Conservation (phyloP, 2,888 invertebrate species). For the Dichetophora obliterata region DNA sequence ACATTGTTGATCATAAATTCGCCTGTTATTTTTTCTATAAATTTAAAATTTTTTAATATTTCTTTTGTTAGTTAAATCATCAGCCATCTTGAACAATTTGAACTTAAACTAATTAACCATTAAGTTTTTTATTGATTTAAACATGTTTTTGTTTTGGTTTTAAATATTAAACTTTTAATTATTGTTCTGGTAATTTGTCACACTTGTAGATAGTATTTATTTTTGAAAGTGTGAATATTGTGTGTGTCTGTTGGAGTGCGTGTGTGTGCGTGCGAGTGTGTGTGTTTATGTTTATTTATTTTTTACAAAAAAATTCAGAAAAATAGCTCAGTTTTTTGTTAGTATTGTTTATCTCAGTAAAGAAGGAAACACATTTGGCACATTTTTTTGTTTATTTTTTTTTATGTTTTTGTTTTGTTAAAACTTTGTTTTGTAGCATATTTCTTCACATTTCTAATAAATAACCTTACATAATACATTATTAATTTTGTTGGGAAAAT, state of each 20-base stretch:
- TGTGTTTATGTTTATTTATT: not conserved
- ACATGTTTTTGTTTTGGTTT: not conserved
- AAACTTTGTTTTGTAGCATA: not conserved
- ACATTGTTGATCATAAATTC: conserved; percentile 1
- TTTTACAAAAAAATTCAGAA: conserved; percentile 12
- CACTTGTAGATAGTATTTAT: not conserved
- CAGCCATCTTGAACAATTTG: not conserved
- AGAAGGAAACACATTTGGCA: conserved; percentile 60
- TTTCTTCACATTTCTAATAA: not conserved
- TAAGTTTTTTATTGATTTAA: not conserved
- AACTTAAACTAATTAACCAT: conserved; percentile 36
- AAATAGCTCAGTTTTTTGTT: conserved; percentile 12
- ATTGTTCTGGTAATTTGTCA: conserved; percentile 30
- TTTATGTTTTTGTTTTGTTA: conserved; percentile 27
- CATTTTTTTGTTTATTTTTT: conserved; percentile 47
- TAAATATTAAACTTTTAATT: conserved; percentile 29
- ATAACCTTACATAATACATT: not conserved
- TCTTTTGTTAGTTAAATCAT: not conserved
- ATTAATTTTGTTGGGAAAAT: not conserved
- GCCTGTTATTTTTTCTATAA: not conserved
- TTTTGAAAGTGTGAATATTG: not conserved
- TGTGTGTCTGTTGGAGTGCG: not conserved
- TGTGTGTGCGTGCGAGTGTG: not conserved
- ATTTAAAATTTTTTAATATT: not conserved
- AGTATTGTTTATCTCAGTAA: conserved; percentile 11